A percentile compares a stretch with the other conserved stretches of the same genome.
Conservation (phyloP, 1,140 invertebrate genomes). For the Heliothis subflexa region DNA sequence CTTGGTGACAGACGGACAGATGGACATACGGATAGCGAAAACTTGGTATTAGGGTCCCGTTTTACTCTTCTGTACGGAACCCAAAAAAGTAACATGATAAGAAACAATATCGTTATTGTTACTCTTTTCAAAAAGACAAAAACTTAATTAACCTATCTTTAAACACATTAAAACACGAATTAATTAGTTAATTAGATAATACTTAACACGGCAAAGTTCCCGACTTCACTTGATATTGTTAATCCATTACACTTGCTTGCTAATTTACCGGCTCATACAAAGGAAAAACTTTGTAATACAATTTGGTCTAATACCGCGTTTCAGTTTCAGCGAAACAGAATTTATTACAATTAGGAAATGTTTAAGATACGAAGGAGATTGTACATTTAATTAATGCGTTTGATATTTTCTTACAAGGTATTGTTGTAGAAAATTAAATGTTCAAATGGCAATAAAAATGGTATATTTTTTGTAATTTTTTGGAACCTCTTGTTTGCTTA, state of each 20-base stretch:
- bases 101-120: background rate
- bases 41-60: too few relatives aligned
- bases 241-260: constrained; percentile 8
- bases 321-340: background rate
- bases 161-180: background rate
- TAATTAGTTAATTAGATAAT: background rate
- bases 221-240: constrained; percentile 13
- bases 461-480: too few relatives aligned
- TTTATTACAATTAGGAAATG: constrained; percentile 12
- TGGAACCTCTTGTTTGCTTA: too few relatives aligned
- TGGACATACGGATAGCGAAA: too few relatives aligned
- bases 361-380: background rate
- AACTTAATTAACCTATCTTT: background rate
- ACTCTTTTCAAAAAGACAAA: background rate
- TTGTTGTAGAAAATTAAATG: too few relatives aligned
- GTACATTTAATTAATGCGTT: background rate
- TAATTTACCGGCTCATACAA: constrained; percentile 7
- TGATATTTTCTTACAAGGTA: background rate
- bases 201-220: background rate
- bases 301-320: background rate
- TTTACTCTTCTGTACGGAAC: too few relatives aligned
- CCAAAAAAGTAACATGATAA: too few relatives aligned
- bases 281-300: constrained; percentile 19
- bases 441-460: too few relatives aligned
- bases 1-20: too few relatives aligned